Evolutionary conservation across 2,797 vertebrate genomes (phyloP).

Genomic region (Lerista edwardsae): DNA sequence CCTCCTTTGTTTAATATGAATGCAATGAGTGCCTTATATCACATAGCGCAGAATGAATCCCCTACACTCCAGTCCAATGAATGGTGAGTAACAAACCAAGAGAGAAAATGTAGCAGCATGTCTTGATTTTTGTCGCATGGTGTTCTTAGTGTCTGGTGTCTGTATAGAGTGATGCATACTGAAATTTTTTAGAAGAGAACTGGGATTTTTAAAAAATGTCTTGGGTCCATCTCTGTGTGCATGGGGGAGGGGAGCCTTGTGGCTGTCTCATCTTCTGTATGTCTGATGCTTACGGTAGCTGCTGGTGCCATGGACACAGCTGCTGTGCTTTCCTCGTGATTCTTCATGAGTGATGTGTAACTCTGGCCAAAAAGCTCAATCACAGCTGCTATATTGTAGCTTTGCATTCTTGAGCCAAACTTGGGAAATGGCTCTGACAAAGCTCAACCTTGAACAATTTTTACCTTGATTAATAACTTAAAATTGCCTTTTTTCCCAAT

Average conservation of each 20-base stretch:
- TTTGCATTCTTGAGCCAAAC: neutral
- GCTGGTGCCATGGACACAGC: too few species aligned
- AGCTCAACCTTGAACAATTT: neutral
- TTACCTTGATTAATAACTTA: slow-evolving; percentile 6
- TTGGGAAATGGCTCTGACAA: neutral
- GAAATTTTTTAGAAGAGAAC: slow-evolving; percentile 45
- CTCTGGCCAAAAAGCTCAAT: neutral
- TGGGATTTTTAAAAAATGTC: neutral
- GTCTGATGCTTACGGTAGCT: neutral
- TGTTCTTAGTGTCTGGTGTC: slow-evolving; percentile 57
- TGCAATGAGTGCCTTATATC: slow-evolving; percentile 99
- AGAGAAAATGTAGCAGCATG: slow-evolving; percentile 50
- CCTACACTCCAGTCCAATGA: slow-evolving; percentile 95
- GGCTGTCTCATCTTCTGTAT: neutral
- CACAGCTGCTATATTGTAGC: neutral
- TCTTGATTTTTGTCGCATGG: slow-evolving; percentile 58
- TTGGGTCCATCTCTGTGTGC: too few species aligned
- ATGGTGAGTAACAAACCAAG: slow-evolving; percentile 87
- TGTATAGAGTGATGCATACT: slow-evolving; percentile 57
- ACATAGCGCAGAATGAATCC: slow-evolving; percentile 99
- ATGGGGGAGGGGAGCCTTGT: too few species aligned
- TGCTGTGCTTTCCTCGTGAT: neutral
- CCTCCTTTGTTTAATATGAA: slow-evolving; percentile 99
- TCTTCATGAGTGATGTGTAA: neutral
- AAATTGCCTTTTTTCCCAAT: slow-evolving; percentile 49